Evolutionary conservation across 2,888 invertebrate species (phyloP), one percentile per base, ranked within the genome.

Genomic region (Gnatocerus cornutus): DNA sequence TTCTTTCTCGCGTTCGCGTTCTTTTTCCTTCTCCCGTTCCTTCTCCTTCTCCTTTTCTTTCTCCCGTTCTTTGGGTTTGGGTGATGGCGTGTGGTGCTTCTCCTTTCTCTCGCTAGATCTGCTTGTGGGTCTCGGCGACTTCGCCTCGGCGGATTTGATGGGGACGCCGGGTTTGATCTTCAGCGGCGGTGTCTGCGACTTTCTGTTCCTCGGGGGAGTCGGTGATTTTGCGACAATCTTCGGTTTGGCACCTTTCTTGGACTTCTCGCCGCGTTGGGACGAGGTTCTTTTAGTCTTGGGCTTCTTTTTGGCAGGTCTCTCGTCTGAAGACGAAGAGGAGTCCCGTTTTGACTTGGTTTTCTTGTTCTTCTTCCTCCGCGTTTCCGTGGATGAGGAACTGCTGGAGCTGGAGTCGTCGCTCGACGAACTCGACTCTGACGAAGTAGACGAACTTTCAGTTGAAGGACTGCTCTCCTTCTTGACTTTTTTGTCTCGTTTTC

Each of bases 381-480:
- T 81, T 68, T 85, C 84, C 7, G 84, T 83, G 21, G 87, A 86
- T 9, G 86, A 84, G 0, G 87, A 87, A 39, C 78, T 77, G 71
- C 79, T 79, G 73, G 91, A 89, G 73, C 89, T 89, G 14, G 90
- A 90, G 68, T 90, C 90, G 76, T 90, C 91, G 75, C 90, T 90
- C 64, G 89, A 89, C 48, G 89, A 89, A 63, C 90, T 90, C 48
- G 90, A 90, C 37, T 88, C 89, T 75, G 89, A 89, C 0, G 91
- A 90, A 63, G 86, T 86, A 70, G 89, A 89, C 50, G 90, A 89
- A 69, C 89, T 90, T 72, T 88, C 90, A 72, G 90, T 88, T 62
- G 91, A 91, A n/a, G 91, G 91, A 67, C 90, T 90, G 79, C 90
- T 91, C 75, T 90, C 90, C 76, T 89, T 87, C 84, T 91, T 91